Evolutionary conservation across 2,888 invertebrate species (phyloP).

Genomic region (Oxyscelio sp.): DNA sequence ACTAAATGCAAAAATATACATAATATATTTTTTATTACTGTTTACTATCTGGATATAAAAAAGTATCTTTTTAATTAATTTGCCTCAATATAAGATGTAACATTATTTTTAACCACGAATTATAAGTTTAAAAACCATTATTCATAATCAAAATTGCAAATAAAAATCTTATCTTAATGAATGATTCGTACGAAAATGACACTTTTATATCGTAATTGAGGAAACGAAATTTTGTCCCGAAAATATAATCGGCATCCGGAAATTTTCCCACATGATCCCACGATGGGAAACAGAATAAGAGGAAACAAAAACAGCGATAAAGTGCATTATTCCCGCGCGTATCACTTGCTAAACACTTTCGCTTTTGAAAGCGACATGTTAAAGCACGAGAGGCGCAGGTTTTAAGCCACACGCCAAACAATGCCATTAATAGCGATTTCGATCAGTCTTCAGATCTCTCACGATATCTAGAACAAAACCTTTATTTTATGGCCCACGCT

Average conservation of each 20-base stretch:
- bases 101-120: too few species aligned
- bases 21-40: too few species aligned
- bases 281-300: slow-evolving; percentile 37
- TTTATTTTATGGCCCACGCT: not conserved
- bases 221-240: too few species aligned
- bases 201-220: too few species aligned
- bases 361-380: slow-evolving; percentile 54
- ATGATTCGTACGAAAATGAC: too few species aligned
- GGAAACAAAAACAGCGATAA: slow-evolving; percentile 49
- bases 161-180: too few species aligned
- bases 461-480: slow-evolving; percentile 23
- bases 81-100: too few species aligned
- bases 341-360: slow-evolving; percentile 69
- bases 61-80: too few species aligned
- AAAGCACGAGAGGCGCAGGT: slow-evolving; percentile 41
- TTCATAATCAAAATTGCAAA: too few species aligned
- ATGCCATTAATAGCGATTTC: slow-evolving; percentile 20
- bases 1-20: too few species aligned
- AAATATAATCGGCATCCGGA: slow-evolving; percentile 3
- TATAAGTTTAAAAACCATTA: too few species aligned
- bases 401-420: slow-evolving; percentile 35
- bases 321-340: slow-evolving; percentile 65
- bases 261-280: slow-evolving; percentile 50
- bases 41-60: too few species aligned
- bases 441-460: slow-evolving; percentile 27